Evolutionary conservation across 2,797 vertebrate species (phyloP).

Genomic region (Falco columbarius): DNA sequence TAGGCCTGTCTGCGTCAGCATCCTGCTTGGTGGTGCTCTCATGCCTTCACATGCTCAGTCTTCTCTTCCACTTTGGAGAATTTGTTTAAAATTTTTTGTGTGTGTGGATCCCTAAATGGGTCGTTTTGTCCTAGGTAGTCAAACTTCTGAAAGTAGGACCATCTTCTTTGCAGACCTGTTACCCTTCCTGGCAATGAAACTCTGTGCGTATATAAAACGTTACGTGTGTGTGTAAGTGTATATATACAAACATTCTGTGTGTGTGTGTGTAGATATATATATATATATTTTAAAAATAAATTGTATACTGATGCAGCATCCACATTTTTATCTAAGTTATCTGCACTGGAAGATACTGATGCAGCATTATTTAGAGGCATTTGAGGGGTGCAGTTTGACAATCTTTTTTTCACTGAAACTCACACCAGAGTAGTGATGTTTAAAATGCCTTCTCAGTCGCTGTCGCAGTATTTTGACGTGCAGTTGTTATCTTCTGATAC

Average conservation of each 20-base stretch:
- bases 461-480: not conserved
- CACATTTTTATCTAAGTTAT: not conserved
- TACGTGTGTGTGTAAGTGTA: no score
- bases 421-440: not conserved
- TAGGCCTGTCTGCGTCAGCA: not conserved
- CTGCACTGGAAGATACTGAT: not conserved
- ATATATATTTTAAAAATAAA: not conserved
- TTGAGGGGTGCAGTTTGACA: not conserved
- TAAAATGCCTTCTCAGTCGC: not conserved
- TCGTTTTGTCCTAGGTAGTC: not conserved
- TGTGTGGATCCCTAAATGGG: rapidly evolving
- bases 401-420: not conserved
- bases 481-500: not conserved
- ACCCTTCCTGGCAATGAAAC: not conserved
- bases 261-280: not conserved
- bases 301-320: not conserved
- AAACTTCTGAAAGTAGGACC: not conserved
- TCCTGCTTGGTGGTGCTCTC: not conserved
- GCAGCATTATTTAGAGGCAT: not conserved
- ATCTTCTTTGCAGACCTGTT: not conserved
- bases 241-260: not conserved
- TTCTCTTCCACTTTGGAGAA: not conserved
- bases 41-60: not conserved
- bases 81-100: not conserved
- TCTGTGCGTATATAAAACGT: not conserved